Conservation (phyloP, 2,113 vertebrate genomes). For the Mobula birostris region DNA sequence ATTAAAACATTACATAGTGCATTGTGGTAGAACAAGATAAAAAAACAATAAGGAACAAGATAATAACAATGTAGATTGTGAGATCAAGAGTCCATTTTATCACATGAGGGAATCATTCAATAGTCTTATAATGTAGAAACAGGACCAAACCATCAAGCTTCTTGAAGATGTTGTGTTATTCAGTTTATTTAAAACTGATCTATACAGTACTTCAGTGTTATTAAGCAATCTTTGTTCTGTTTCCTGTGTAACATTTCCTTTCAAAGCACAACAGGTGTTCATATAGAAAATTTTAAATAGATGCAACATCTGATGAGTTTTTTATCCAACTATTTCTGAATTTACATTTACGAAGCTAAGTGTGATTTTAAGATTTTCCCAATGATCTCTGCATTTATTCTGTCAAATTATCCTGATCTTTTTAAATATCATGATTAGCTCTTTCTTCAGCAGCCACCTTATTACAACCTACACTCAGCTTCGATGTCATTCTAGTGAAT, state of each 20-base stretch:
- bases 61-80: too few relatives aligned
- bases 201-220: not conserved
- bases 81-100: too few relatives aligned
- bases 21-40: too few relatives aligned
- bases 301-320: too few relatives aligned
- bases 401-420: not conserved
- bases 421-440: not conserved
- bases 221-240: not conserved
- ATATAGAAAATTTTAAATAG: not conserved
- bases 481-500: not conserved
- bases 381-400: not conserved
- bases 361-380: not conserved
- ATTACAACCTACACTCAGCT: not conserved
- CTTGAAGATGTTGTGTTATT: not conserved
- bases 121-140: not conserved
- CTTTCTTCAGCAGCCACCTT: not conserved
- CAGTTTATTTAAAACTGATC: not conserved
- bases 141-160: not conserved
- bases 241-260: not conserved
- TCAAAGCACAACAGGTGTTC: not conserved
- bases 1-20: too few relatives aligned
- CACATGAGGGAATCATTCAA: too few relatives aligned
- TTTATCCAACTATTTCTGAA: not conserved
- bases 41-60: too few relatives aligned
- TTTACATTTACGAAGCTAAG: not conserved